phyloP scores from a whole-genome alignment of 2,888 invertebrate species.

The Drosophila lacicola region DNA sequence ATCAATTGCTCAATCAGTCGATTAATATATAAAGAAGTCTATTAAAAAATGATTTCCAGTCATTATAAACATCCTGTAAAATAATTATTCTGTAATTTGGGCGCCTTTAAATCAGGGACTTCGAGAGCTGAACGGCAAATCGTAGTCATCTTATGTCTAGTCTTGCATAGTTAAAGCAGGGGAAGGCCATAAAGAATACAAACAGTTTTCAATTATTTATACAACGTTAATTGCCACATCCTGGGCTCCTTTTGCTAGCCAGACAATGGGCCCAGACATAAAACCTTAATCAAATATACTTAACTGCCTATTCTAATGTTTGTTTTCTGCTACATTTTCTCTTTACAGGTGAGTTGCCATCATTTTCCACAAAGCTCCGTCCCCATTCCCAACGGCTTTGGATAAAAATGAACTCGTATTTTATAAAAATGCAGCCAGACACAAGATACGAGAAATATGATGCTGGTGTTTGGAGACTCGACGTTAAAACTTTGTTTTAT shows the following conservation, averaged over 20 bases:
- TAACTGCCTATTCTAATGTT: slow-evolving; percentile 70
- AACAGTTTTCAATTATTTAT: slow-evolving; percentile 62
- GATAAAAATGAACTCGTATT: slow-evolving; percentile 49
- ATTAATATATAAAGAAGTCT: too few species aligned
- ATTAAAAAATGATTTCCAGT: too few species aligned
- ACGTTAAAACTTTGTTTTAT: slow-evolving; percentile 69
- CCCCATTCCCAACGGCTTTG: slow-evolving; percentile 13
- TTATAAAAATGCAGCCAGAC: slow-evolving; percentile 59
- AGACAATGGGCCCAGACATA: slow-evolving; percentile 59
- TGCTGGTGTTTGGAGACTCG: slow-evolving; percentile 27
- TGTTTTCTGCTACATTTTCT: slow-evolving; percentile 64
- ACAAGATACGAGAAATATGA: slow-evolving; percentile 32
- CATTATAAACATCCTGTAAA: too few species aligned
- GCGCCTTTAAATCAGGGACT: slow-evolving; percentile 6
- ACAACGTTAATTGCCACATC: slow-evolving; percentile 57
- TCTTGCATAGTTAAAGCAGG: background rate
- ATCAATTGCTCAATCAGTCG: too few species aligned
- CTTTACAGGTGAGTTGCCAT: slow-evolving; percentile 75
- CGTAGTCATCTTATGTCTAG: slow-evolving; percentile 1
- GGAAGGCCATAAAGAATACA: slow-evolving; percentile 3
- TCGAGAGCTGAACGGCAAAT: background rate
- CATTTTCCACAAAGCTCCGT: background rate
- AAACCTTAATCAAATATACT: slow-evolving; percentile 73
- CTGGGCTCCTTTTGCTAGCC: slow-evolving; percentile 27
- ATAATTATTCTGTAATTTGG: background rate